Evolutionary conservation across 2,113 vertebrate genomes (phyloP).

Genomic region (Cricetomys ansorgei): DNA sequence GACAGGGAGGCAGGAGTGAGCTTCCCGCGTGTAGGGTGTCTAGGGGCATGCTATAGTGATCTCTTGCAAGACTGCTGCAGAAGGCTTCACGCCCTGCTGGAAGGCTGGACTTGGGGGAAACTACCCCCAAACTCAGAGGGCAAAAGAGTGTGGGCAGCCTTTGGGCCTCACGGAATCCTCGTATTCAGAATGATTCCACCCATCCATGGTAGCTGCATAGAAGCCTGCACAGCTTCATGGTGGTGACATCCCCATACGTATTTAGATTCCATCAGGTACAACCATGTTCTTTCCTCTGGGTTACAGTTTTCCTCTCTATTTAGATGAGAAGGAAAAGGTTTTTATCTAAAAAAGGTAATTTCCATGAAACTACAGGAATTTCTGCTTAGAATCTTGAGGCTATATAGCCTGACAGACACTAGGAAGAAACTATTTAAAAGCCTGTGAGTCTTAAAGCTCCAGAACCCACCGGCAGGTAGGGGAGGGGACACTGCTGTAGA

Average conservation of each 20-base stretch:
- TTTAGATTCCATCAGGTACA: neutral
- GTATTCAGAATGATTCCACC: neutral
- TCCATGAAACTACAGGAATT: constrained; percentile 14
- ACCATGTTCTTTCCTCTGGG: neutral
- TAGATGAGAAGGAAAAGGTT: neutral
- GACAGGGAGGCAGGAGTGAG: neutral
- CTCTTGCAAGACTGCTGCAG: neutral
- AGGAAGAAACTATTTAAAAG: neutral
- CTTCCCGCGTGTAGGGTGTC: neutral
- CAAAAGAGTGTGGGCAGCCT: neutral
- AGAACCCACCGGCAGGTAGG: neutral
- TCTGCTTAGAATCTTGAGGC: neutral
- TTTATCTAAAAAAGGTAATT: constrained; percentile 26
- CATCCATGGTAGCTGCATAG: neutral
- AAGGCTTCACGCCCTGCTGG: neutral
- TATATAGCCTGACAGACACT: neutral
- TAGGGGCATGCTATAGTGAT: neutral
- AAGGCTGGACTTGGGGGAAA: neutral
- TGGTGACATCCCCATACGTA: neutral
- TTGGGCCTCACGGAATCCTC: neutral
- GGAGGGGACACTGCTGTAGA: neutral
- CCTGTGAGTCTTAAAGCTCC: neutral
- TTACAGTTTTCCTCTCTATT: neutral
- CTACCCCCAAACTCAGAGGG: neutral
- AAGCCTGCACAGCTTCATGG: neutral